These are phyloP conservation scores for Torymus auratus DNA, from an alignment of 2,888 invertebrate species.

Conservation along the genomic window DNA sequence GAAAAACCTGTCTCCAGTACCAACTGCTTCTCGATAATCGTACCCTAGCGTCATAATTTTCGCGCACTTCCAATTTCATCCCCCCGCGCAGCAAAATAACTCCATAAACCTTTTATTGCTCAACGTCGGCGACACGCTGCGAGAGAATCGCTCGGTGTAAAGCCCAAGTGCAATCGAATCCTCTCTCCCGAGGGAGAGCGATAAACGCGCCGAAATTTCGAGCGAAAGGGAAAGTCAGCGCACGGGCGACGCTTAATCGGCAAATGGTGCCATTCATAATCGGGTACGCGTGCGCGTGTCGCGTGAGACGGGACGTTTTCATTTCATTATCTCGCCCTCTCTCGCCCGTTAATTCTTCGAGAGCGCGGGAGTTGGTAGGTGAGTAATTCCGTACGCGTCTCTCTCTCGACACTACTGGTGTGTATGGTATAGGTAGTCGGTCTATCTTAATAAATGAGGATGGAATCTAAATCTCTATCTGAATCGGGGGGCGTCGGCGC, in stretches of 20 bases:
- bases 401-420: too few relatives aligned
- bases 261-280: constrained; percentile 53
- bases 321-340: constrained; percentile 47
- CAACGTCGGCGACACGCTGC: too few relatives aligned
- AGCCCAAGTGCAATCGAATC: constrained; percentile 5
- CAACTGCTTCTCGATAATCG: too few relatives aligned
- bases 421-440: background rate
- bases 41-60: too few relatives aligned
- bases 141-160: background rate
- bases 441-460: constrained; percentile 34
- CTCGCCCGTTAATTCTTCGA: constrained; percentile 29
- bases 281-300: constrained; percentile 2
- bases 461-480: constrained; percentile 24
- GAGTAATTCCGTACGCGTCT: too few relatives aligned
- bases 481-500: background rate
- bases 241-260: constrained; percentile 40
- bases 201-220: background rate
- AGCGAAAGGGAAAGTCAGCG: constrained; percentile 2
- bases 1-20: too few relatives aligned
- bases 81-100: background rate
- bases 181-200: background rate
- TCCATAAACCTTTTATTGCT: background rate
- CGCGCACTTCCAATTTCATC: too few relatives aligned
- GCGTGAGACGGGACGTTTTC: constrained; percentile 41
- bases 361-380: too few relatives aligned